Conservation (phyloP, 2,113 vertebrate species). For the Dolichallabes microphthalmus region DNA sequence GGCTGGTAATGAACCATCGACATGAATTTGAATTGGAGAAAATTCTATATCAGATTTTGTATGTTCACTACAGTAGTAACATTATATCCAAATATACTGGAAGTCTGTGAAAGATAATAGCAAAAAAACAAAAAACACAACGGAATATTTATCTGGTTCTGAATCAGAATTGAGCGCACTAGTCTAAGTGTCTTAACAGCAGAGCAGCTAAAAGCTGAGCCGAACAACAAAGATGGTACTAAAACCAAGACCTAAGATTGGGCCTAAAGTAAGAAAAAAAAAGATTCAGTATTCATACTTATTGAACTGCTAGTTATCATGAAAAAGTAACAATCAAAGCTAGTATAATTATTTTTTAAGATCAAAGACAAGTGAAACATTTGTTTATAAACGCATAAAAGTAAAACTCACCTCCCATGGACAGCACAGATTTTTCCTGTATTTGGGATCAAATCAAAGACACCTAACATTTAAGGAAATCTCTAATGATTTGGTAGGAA, state of each 20-base stretch:
- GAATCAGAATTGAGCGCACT: background rate
- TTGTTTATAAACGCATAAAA: background rate
- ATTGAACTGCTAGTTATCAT: background rate
- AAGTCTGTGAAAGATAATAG: no score
- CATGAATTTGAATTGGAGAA: background rate
- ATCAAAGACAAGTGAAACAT: background rate
- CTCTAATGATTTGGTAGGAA: background rate
- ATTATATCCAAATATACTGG: no score
- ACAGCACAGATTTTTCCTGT: background rate
- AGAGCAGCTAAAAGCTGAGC: background rate
- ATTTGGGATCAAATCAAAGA: background rate
- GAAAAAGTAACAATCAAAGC: background rate
- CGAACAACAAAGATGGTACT: background rate
- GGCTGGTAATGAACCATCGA: background rate
- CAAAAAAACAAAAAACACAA: background rate
- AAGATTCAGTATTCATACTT: background rate
- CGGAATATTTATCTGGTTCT: background rate
- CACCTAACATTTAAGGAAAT: background rate
- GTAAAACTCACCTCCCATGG: background rate
- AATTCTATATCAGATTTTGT: background rate
- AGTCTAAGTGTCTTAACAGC: background rate
- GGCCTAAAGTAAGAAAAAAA: background rate
- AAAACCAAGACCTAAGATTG: background rate
- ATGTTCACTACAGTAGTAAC: background rate
- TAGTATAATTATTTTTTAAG: background rate